phyloP scores from a whole-genome alignment of 2,888 invertebrate genomes.

The Pristionchus japonicus region DNA sequence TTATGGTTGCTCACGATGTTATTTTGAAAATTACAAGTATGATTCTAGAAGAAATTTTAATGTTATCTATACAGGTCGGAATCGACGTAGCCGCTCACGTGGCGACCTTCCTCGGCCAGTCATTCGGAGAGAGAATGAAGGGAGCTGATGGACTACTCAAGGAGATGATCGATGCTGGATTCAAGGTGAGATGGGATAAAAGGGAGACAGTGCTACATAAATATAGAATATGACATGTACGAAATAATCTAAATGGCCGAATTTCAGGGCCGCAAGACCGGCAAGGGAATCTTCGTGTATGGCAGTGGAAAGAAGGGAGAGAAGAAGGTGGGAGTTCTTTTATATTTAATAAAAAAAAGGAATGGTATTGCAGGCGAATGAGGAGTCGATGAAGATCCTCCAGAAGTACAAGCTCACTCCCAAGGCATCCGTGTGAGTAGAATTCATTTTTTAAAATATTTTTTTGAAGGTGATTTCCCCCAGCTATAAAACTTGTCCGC shows the following conservation, averaged over 20 bases:
- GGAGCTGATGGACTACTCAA: constrained; percentile 86
- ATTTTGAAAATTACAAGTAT: neutral
- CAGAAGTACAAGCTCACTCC: constrained; percentile 87
- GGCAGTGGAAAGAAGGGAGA: constrained; percentile 67
- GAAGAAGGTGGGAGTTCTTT: constrained; percentile 57
- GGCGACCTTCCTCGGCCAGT: constrained; percentile 82
- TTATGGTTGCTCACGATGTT: no score
- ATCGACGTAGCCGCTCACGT: constrained; percentile 86
- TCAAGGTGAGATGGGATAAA: constrained; percentile 78
- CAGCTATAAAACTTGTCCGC: no score
- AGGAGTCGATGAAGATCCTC: constrained; percentile 85
- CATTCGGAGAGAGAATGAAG: constrained; percentile 73
- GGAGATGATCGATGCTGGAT: constrained; percentile 91
- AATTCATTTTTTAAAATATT: neutral
- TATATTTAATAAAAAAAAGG: neutral
- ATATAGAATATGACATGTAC: neutral
- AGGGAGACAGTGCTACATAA: neutral
- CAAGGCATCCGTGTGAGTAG: constrained; percentile 80
- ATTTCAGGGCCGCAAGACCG: constrained; percentile 78
- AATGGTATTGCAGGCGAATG: constrained; percentile 80
- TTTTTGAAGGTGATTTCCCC: no score
- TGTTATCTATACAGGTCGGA: constrained; percentile 86
- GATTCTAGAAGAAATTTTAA: no score
- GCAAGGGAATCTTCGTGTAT: constrained; percentile 64
- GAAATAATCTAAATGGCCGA: neutral